Evolutionary conservation across 2,113 vertebrate genomes (phyloP).

Genomic region (Plestiodon gilberti): DNA sequence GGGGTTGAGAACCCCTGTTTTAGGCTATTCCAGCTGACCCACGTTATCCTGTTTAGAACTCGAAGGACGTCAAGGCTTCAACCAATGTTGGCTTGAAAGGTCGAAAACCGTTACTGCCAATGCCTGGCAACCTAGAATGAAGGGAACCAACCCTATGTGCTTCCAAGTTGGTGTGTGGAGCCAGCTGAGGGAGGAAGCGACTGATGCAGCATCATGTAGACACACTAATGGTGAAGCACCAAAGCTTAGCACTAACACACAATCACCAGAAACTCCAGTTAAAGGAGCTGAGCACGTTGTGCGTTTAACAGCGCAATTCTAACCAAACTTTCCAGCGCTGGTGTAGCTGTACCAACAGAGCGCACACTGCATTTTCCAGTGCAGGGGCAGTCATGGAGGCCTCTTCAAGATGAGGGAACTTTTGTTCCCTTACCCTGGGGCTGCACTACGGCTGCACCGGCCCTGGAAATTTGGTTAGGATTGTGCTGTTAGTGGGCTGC

Average conservation of each 20-base stretch:
- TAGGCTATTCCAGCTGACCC: neutral
- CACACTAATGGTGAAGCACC: neutral
- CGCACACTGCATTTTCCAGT: too few relatives aligned
- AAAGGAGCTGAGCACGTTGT: neutral
- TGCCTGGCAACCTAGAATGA: neutral
- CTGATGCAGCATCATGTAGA: neutral
- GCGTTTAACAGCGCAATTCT: too few relatives aligned
- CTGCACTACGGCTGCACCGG: too few relatives aligned
- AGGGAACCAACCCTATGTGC: neutral
- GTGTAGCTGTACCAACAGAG: too few relatives aligned
- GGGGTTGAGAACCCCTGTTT: too few relatives aligned
- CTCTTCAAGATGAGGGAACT: too few relatives aligned
- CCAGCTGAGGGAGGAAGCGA: neutral
- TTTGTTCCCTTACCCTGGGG: too few relatives aligned
- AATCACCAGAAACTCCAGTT: neutral
- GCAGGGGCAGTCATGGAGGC: too few relatives aligned
- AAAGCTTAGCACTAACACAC: neutral
- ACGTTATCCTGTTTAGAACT: neutral
- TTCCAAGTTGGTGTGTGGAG: neutral
- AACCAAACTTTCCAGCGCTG: neutral
- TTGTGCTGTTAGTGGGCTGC: neutral
- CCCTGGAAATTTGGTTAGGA: neutral
- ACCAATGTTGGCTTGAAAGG: too few relatives aligned
- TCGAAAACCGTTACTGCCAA: too few relatives aligned
- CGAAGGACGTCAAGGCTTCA: neutral